Evolutionary conservation across 1,140 invertebrate species (phyloP).

Genomic region (Musca domestica): DNA sequence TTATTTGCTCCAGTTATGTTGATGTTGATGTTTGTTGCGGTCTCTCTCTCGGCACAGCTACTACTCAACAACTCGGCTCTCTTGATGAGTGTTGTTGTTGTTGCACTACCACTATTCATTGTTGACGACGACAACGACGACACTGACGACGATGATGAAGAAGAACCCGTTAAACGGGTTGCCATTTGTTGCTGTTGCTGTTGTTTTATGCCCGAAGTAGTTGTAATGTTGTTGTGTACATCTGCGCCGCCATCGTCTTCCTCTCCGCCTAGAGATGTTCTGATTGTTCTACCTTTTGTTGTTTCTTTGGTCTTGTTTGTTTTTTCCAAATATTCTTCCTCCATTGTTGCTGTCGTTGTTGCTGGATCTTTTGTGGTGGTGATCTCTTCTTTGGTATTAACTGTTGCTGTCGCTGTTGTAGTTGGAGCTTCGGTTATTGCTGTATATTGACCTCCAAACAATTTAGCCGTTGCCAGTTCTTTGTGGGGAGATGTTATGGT

Average conservation of each 20-base stretch:
- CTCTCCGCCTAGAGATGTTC: background rate
- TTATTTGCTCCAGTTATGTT: conserved; percentile 9
- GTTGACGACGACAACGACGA: conserved; percentile 20
- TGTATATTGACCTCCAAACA: conserved; percentile 22
- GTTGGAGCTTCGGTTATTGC: conserved; percentile 1
- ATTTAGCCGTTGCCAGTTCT: conserved; percentile 4
- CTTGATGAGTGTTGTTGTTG: background rate
- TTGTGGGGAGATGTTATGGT: background rate
- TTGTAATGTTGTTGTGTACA: conserved; percentile 6
- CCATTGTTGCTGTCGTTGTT: conserved; percentile 2
- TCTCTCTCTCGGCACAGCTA: no score
- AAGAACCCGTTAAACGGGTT: conserved; percentile 28
- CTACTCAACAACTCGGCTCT: no score
- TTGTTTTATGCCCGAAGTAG: conserved; percentile 7
- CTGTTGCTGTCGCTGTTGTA: conserved; percentile 1
- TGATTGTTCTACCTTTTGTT: conserved; percentile 15
- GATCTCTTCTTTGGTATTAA: conserved; percentile 16
- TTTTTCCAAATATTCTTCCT: background rate
- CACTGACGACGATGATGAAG: background rate
- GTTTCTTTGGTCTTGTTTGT: conserved; percentile 27
- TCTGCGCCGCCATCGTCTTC: conserved; percentile 2
- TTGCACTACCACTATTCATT: conserved; percentile 20
- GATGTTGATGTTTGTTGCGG: background rate
- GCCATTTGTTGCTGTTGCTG: conserved; percentile 16
- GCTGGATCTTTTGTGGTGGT: conserved; percentile 16